These are phyloP conservation scores for Saturnia pavonia DNA, from an alignment of 2,888 invertebrate species.

Conservation along the genomic window DNA sequence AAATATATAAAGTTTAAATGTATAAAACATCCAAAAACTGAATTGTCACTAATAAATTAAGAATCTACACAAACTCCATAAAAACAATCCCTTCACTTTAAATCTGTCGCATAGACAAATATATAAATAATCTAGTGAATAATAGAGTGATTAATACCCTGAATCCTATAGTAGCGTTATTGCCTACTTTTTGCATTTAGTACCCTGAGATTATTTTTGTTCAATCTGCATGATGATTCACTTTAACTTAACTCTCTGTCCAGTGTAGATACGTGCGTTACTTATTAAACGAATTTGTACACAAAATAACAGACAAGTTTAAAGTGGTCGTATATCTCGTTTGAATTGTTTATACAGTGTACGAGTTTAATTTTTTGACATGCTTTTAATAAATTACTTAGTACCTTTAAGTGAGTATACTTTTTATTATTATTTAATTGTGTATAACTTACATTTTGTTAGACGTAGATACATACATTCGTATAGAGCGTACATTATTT, in stretches of 20 bases:
- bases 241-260: constrained; percentile 51
- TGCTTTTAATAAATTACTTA: background rate
- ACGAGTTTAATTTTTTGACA: background rate
- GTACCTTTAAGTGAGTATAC: constrained; percentile 4
- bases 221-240: constrained; percentile 58
- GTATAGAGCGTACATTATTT: background rate
- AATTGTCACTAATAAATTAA: constrained; percentile 57
- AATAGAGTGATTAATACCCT: constrained; percentile 15
- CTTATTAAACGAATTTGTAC: constrained; percentile 4
- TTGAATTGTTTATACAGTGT: background rate
- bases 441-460: background rate
- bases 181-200: constrained; percentile 20
- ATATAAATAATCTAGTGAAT: constrained; percentile 25
- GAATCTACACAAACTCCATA: constrained; percentile 41
- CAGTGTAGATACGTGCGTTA: constrained; percentile 35
- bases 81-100: constrained; percentile 53
- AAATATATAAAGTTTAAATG: background rate
- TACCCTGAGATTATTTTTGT: constrained; percentile 43
- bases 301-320: background rate
- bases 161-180: constrained; percentile 14
- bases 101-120: constrained; percentile 33
- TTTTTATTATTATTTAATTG: background rate
- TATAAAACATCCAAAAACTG: constrained; percentile 37
- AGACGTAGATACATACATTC: background rate
- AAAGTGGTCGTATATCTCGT: background rate